A percentile compares a stretch with the other conserved stretches of the same genome.
Conservation (phyloP, 2,113 vertebrate genomes). For the Jacana jacana region DNA sequence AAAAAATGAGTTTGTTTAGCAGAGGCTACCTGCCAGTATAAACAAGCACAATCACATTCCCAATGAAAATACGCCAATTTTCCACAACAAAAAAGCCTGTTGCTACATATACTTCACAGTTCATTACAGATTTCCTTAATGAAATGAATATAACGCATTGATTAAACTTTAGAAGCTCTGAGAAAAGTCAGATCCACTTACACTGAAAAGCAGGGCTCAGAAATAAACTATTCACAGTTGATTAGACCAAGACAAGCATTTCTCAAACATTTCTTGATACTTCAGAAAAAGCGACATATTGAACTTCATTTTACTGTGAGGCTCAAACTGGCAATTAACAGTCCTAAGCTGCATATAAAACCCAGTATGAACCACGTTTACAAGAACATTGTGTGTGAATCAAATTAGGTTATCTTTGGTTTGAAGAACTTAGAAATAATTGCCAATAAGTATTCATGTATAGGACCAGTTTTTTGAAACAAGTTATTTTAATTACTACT, state of each 20-base stretch:
- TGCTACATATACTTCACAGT: slow-evolving; percentile 2
- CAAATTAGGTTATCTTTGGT: slow-evolving; percentile 83
- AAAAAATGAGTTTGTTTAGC: not conserved
- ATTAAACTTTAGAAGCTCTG: slow-evolving; percentile 69
- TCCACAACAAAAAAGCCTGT: not conserved
- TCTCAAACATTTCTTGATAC: slow-evolving; percentile 75
- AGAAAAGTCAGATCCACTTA: slow-evolving; percentile 74
- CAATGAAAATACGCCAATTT: not conserved
- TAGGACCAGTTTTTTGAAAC: slow-evolving; percentile 77
- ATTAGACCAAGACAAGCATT: slow-evolving; percentile 80
- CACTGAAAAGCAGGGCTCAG: slow-evolving; percentile 73
- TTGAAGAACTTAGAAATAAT: slow-evolving; percentile 84
- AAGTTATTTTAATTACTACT: slow-evolving; percentile 83
- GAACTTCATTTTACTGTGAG: slow-evolving; percentile 79
- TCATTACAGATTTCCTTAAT: slow-evolving; percentile 64
- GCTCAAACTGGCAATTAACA: slow-evolving; percentile 81
- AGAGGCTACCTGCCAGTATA: not conserved
- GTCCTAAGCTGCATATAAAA: slow-evolving; percentile 78
- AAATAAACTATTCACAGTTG: slow-evolving; percentile 83
- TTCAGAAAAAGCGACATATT: slow-evolving; percentile 76
- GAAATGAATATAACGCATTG: slow-evolving; percentile 71
- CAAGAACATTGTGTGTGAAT: slow-evolving; percentile 81
- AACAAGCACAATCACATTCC: not conserved
- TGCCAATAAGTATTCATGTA: slow-evolving; percentile 85
- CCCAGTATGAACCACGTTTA: slow-evolving; percentile 75